Evolutionary conservation across 2,113 vertebrate species (phyloP), one percentile per base, ranked within the genome.

Genomic region (Phyllopteryx taeniolatus): DNA sequence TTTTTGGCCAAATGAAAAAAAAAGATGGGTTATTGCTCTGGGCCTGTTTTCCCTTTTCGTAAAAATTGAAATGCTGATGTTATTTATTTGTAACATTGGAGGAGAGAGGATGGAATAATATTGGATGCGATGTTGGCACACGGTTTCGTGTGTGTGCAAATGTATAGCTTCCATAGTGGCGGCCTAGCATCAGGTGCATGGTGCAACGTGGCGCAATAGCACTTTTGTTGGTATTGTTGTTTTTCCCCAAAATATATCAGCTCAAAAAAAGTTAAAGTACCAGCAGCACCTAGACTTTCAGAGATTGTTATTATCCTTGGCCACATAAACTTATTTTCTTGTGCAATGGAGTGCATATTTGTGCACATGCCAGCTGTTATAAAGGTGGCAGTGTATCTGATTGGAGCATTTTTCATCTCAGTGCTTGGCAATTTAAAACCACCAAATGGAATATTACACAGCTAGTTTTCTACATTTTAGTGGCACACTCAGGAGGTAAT

Each of bases 401-500:
- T 87, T 88, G 82, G 63, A 82, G 75, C 78, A 83, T 90, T 90
- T 89, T 74, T 87, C 88, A 87, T 84, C 86, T 84, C 87, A 79
- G 73, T 82, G 82, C 80, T 65, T 83, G 82, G 81, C 90, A 87
- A 90, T 91, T 89, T 81, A 83, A 86, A 86, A 79, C 80, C 76
- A 79, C 70, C 71, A 81, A 91, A 89, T 88, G 80, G 76, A 91
- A 91, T 90, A 87, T 88, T 88, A 85, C 82, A 74, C 62, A 80
- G 75, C 56, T 79, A 78, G 80, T 84, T 81, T 59, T 27, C 67
- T 66, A 85, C 86, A 88, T 88, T 91, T 87, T 78, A 75, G 79
- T 77, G 86, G 83, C 84, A 86, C 85, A 86, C 84, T 88, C 81
- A 74, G 81, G 82, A 88, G 84, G 76, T 85, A 84, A 88, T 88